phyloP scores from a whole-genome alignment of 2,888 invertebrate genomes.

The Rapana venosa region DNA sequence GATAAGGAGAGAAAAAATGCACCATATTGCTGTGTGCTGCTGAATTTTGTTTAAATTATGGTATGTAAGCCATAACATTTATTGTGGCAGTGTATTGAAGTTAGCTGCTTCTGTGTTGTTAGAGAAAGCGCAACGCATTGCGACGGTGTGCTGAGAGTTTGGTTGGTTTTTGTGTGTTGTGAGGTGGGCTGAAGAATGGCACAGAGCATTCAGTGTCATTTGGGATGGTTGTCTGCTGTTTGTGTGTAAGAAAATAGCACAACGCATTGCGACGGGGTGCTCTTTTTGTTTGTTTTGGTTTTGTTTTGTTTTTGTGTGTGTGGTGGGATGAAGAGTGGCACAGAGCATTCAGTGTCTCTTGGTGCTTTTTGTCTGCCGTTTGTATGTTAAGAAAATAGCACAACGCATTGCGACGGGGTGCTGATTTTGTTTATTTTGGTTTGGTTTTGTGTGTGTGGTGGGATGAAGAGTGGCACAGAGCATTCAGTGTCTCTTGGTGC shows the following conservation, averaged over 20 bases:
- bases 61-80: too few relatives aligned
- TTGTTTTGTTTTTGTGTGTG: not conserved
- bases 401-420: not conserved
- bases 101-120: not conserved
- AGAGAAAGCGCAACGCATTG: not conserved
- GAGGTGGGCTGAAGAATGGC: too few relatives aligned
- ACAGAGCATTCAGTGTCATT: too few relatives aligned
- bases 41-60: too few relatives aligned
- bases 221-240: too few relatives aligned
- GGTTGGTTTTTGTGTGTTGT: too few relatives aligned
- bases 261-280: constrained; percentile 33
- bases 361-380: too few relatives aligned
- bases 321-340: not conserved
- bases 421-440: not conserved
- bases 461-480: too few relatives aligned
- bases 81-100: too few relatives aligned
- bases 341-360: not conserved
- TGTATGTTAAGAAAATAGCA: not conserved
- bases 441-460: too few relatives aligned
- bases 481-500: not conserved
- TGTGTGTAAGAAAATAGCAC: not conserved
- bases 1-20: too few relatives aligned
- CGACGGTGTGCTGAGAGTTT: not conserved
- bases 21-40: too few relatives aligned
- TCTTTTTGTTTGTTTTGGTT: not conserved